phyloP scores from a whole-genome alignment of 2,888 invertebrate genomes.

The Margaritifera margaritifera region DNA sequence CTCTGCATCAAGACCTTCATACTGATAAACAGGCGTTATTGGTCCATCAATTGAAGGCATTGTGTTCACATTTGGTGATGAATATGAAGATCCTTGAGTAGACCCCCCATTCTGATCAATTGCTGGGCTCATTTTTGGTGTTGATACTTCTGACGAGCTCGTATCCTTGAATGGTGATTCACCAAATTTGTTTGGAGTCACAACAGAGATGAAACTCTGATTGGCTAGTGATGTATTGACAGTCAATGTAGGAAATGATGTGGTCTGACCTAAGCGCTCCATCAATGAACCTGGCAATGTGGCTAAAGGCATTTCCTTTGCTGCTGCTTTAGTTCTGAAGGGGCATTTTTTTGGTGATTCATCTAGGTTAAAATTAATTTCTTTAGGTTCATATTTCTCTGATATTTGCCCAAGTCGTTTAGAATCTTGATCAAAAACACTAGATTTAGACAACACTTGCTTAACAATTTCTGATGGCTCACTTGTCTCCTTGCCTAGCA shows the following conservation, averaged over 20 bases:
- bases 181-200: conserved; percentile 4
- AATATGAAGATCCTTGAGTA: conserved; percentile 12
- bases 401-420: conserved; percentile 88
- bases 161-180: conserved; percentile 7
- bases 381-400: conserved; percentile 83
- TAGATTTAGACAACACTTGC: conserved; percentile 91
- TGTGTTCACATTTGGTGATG: conserved; percentile 1
- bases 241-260: conserved; percentile 47
- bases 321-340: conserved; percentile 48
- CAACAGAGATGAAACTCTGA: conserved; percentile 6
- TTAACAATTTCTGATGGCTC: conserved; percentile 96
- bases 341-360: conserved; percentile 31
- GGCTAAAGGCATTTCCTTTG: conserved; percentile 41
- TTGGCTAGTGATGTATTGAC: conserved; percentile 39
- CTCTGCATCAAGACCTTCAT: conserved; percentile 4
- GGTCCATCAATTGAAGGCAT: conserved; percentile 5
- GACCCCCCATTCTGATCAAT: not conserved
- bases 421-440: conserved; percentile 95
- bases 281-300: conserved; percentile 49
- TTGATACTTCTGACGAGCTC: conserved; percentile 8
- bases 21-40: conserved; percentile 1
- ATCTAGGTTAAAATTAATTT: conserved; percentile 33
- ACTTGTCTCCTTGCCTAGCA: conserved; percentile 74
- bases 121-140: conserved; percentile 19
- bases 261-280: conserved; percentile 45